Evolutionary conservation across 2,888 invertebrate genomes (phyloP).

Genomic region (Cephus rjabovi): DNA sequence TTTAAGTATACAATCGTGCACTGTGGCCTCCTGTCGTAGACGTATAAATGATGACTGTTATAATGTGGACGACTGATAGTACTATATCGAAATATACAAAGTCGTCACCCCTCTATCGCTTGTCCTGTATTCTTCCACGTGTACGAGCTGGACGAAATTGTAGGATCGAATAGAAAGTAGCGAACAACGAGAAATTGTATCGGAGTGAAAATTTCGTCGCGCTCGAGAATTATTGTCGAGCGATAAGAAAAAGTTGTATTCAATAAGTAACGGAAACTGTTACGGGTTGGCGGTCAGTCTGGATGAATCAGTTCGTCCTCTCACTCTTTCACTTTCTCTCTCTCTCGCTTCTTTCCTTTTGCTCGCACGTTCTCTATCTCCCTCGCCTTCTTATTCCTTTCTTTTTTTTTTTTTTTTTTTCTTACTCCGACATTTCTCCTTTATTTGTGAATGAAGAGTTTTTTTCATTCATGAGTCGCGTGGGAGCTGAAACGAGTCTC

Average conservation of each 20-base stretch:
- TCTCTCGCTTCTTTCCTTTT: conserved; percentile 9
- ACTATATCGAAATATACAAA: background rate
- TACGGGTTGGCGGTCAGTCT: background rate
- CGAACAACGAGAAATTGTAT: background rate
- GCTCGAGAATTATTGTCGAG: background rate
- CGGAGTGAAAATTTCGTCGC: background rate
- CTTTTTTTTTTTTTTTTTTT: conserved; percentile 22
- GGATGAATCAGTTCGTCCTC: background rate
- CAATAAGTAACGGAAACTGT: background rate
- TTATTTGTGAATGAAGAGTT: conserved; percentile 20
- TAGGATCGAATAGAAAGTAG: background rate
- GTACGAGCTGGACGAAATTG: background rate
- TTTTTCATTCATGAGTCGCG: conserved; percentile 24
- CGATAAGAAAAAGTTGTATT: background rate
- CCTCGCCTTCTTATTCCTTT: conserved; percentile 5
- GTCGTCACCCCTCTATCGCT: background rate
- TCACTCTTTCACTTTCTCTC: background rate
- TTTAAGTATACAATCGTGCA: background rate
- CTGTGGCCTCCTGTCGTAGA: background rate
- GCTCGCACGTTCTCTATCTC: conserved; percentile 12
- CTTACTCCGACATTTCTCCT: conserved; percentile 15
- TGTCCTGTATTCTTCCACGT: background rate
- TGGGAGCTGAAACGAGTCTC: background rate
- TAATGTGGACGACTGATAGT: background rate
- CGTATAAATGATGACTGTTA: background rate